A percentile compares a stretch with the other conserved stretches of the same genome.
Conservation (phyloP, 2,888 invertebrate species). For the Temnothorax ravouxi region DNA sequence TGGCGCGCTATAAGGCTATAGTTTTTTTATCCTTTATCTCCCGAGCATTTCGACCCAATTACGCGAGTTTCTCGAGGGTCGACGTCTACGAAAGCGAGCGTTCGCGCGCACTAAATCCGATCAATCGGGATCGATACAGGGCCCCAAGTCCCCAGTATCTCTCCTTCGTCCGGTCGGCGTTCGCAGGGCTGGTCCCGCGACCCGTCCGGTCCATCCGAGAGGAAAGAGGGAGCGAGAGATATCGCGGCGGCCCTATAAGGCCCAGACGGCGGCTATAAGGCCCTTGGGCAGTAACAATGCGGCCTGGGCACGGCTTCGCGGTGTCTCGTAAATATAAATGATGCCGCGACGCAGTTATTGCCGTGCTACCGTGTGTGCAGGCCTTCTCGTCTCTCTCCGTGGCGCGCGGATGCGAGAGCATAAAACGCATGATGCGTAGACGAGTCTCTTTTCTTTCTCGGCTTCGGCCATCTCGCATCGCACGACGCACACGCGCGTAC, state of each 20-base stretch:
- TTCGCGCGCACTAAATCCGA: slow-evolving; percentile 74
- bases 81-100: slow-evolving; percentile 47
- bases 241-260: slow-evolving; percentile 81
- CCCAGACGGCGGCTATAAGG: slow-evolving; percentile 81
- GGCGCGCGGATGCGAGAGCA: slow-evolving; percentile 70
- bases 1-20: background rate
- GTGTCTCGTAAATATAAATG: slow-evolving; percentile 86
- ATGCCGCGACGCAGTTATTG: slow-evolving; percentile 85
- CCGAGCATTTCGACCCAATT: slow-evolving; percentile 70
- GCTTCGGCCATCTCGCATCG: background rate
- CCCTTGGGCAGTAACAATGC: slow-evolving; percentile 83
- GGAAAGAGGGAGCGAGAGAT: slow-evolving; percentile 64
- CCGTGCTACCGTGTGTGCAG: slow-evolving; percentile 81
- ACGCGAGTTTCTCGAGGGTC: slow-evolving; percentile 61
- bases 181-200: slow-evolving; percentile 38
- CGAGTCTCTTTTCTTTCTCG: slow-evolving; percentile 51
- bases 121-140: slow-evolving; percentile 75
- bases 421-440: slow-evolving; percentile 75
- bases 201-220: slow-evolving; percentile 33
- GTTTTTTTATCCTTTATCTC: background rate
- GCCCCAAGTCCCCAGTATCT: slow-evolving; percentile 56
- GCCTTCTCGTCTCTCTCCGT: background rate
- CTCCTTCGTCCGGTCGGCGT: slow-evolving; percentile 28
- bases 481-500: background rate
- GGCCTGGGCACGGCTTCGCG: slow-evolving; percentile 77